Evolutionary conservation across 2,888 invertebrate species (phyloP).

Genomic region (Meta bourneti): DNA sequence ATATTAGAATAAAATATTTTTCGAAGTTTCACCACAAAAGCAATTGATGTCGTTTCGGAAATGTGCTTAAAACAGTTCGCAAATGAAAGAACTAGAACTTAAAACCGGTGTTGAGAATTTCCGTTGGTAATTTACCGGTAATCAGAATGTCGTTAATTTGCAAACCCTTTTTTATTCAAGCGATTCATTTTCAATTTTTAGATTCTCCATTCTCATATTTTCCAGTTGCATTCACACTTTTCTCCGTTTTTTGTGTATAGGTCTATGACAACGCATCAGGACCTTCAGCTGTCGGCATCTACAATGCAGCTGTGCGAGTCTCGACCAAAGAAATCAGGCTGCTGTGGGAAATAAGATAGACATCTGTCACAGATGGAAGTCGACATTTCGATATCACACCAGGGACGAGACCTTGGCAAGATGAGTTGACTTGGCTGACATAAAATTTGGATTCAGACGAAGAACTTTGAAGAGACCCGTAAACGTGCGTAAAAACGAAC

Average conservation of each 20-base stretch:
- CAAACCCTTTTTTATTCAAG: neutral
- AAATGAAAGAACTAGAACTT: no score
- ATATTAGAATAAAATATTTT: no score
- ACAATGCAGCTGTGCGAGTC: constrained; percentile 66
- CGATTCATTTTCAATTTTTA: no score
- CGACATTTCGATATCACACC: neutral
- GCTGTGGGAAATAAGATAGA: constrained; percentile 58
- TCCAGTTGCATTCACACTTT: neutral
- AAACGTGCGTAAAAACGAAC: neutral
- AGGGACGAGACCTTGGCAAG: neutral
- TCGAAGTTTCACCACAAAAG: no score
- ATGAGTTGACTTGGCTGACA: no score
- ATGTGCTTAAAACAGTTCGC: no score
- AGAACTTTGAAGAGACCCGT: no score
- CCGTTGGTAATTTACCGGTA: no score
- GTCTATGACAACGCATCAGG: constrained; percentile 66
- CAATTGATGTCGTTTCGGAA: no score
- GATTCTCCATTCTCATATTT: neutral
- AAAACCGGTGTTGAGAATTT: no score
- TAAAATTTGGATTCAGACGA: neutral
- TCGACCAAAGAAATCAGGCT: constrained; percentile 58
- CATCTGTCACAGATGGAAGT: constrained; percentile 3
- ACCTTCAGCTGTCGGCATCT: constrained; percentile 66
- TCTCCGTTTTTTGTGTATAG: constrained; percentile 26
- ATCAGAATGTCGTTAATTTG: no score